Percentiles rank a stretch among this genome's conserved stretches.
Conservation (phyloP, 2,113 vertebrate genomes). For the Phalacrocorax pelagicus region DNA sequence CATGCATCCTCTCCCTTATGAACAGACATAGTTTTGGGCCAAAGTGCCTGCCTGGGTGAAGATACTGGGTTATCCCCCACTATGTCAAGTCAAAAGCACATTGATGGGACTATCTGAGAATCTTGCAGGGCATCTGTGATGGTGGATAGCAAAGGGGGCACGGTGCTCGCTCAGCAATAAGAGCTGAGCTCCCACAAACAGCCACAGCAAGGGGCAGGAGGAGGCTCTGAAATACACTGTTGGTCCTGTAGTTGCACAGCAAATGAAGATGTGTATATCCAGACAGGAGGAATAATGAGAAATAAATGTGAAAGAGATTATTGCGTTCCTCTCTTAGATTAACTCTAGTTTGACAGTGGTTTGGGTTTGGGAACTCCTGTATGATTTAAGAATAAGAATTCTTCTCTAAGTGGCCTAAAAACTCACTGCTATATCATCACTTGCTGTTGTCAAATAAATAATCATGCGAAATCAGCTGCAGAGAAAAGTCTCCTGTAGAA, state of each 20-base stretch:
- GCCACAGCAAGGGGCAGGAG: not conserved
- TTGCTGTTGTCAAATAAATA: slow-evolving; percentile 75
- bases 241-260: not conserved
- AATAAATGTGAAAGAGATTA: slow-evolving; percentile 11
- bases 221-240: not conserved
- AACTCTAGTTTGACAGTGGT: slow-evolving; percentile 36
- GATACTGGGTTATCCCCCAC: not conserved
- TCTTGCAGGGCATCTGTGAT: not conserved
- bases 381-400: slow-evolving; percentile 58
- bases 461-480: slow-evolving; percentile 69
- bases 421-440: slow-evolving; percentile 65
- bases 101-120: not conserved
- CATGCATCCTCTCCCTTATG: not conserved
- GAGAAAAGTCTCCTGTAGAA: slow-evolving; percentile 62
- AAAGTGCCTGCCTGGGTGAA: not conserved
- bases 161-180: not conserved
- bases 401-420: slow-evolving; percentile 66
- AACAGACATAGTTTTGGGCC: not conserved
- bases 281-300: slow-evolving; percentile 19
- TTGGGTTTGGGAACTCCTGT: slow-evolving; percentile 21
- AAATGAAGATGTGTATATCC: slow-evolving; percentile 7
- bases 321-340: slow-evolving; percentile 23
- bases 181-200: not conserved
- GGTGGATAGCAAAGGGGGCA: not conserved
- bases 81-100: accelerated